phyloP scores from a whole-genome alignment of 2,113 vertebrate species.

The Macrotus californicus region DNA sequence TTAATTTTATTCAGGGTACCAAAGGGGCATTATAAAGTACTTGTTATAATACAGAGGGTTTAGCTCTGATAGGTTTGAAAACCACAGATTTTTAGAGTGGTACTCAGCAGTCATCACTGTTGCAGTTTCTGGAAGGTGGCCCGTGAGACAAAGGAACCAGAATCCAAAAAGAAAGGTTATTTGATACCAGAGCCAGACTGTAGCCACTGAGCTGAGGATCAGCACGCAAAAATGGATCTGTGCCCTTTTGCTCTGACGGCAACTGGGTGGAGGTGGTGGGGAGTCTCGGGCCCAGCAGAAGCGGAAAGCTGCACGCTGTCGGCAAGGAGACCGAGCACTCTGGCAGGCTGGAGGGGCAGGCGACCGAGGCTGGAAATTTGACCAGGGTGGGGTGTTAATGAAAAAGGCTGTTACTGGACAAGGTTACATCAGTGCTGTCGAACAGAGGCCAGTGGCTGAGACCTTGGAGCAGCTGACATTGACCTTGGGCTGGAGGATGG shows the following conservation, averaged over 20 bases:
- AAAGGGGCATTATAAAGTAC: neutral
- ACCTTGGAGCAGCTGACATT: neutral
- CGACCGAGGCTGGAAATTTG: neutral
- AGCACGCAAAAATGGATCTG: neutral
- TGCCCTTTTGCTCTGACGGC: neutral
- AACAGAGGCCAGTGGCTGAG: neutral
- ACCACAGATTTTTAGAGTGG: neutral
- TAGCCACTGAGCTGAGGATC: neutral
- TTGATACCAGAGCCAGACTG: neutral
- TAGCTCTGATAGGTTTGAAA: neutral
- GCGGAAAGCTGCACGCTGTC: neutral
- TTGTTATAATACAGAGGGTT: neutral
- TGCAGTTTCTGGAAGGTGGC: neutral
- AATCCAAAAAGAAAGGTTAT: neutral
- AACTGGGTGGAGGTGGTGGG: neutral
- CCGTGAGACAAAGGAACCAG: neutral
- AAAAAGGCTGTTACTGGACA: neutral
- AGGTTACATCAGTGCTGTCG: neutral
- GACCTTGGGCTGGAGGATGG: neutral
- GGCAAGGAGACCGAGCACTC: neutral
- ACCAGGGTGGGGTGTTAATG: neutral
- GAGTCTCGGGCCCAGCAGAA: neutral
- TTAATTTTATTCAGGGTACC: neutral
- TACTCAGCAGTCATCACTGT: neutral
- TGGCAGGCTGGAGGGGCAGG: neutral